These are phyloP conservation scores for Neolamprologus ventralis DNA, from an alignment of 2,113 vertebrate genomes.

Conservation along the genomic window DNA sequence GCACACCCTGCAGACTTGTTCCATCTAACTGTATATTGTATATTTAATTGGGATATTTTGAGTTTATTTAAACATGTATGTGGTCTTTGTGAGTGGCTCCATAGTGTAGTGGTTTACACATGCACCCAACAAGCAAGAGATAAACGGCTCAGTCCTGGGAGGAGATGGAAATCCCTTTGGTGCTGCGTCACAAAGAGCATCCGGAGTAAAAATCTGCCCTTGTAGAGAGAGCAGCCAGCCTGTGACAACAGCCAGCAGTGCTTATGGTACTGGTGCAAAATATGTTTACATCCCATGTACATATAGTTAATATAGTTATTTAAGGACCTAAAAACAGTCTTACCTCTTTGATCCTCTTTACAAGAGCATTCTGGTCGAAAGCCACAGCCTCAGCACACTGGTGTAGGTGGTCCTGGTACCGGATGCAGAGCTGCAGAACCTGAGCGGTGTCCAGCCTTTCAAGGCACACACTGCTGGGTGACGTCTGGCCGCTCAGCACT, in stretches of 20 bases:
- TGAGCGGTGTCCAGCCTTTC: constrained; percentile 88
- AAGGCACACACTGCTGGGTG: constrained; percentile 79
- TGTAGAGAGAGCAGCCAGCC: background rate
- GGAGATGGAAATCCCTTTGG: background rate
- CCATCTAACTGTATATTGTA: background rate
- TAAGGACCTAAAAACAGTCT: background rate
- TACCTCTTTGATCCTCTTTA: constrained; percentile 97
- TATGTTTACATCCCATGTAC: background rate
- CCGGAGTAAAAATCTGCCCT: background rate
- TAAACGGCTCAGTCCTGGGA: background rate
- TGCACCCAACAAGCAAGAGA: background rate
- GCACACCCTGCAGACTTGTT: background rate
- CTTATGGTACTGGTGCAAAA: background rate
- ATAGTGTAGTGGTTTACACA: background rate
- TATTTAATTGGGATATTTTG: background rate
- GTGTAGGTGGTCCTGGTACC: constrained; percentile 94
- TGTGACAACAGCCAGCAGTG: background rate
- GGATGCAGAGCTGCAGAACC: constrained; percentile 89
- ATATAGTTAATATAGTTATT: background rate
- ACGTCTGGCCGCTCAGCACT: constrained; percentile 89
- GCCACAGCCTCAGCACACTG: constrained; percentile 95
- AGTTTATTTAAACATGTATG: background rate
- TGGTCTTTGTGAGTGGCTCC: background rate
- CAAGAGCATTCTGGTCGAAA: constrained; percentile 95
- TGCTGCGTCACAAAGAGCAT: background rate